Evolutionary conservation across 2,113 vertebrate genomes (phyloP).

Genomic region (Turdus rufiventris): DNA sequence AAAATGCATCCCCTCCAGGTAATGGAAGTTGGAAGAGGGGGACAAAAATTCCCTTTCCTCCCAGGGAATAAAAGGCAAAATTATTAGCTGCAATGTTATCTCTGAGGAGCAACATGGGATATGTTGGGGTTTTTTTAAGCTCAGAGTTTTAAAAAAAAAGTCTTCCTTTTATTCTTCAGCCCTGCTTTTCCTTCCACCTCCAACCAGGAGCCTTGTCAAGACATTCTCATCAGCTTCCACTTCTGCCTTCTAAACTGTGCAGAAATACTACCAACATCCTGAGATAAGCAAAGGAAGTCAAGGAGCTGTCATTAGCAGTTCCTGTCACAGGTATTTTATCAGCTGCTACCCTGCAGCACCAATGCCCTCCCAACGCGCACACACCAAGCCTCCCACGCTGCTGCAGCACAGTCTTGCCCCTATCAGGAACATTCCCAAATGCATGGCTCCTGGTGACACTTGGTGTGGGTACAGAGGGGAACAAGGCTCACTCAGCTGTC

Average conservation of each 20-base stretch:
- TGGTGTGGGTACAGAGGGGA: neutral
- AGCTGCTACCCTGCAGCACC: neutral
- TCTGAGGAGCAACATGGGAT: neutral
- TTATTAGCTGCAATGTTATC: slow-evolving; percentile 27
- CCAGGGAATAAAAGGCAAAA: slow-evolving; percentile 11
- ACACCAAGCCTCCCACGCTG: neutral
- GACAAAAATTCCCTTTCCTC: slow-evolving; percentile 12
- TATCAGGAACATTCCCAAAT: neutral
- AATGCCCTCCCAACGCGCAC: neutral
- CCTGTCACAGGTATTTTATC: neutral
- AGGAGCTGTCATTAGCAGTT: neutral
- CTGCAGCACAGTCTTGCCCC: neutral
- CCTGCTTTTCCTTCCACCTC: neutral
- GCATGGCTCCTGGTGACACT: neutral
- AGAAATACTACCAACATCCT: slow-evolving; percentile 31
- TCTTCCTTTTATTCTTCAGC: neutral
- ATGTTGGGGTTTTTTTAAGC: neutral
- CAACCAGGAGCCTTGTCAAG: slow-evolving; percentile 37
- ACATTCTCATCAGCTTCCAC: slow-evolving; percentile 51
- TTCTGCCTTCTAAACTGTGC: slow-evolving; percentile 52
- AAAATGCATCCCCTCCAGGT: slow-evolving; percentile 48
- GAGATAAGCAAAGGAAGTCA: slow-evolving; percentile 22
- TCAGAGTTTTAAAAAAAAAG: neutral
- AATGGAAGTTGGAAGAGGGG: neutral
- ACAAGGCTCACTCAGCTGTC: neutral